A percentile compares a stretch with the other conserved stretches of the same genome.
These are phyloP conservation scores for Acanthosepion pharaonis DNA, from an alignment of 2,888 invertebrate genomes.

Conservation along the genomic window DNA sequence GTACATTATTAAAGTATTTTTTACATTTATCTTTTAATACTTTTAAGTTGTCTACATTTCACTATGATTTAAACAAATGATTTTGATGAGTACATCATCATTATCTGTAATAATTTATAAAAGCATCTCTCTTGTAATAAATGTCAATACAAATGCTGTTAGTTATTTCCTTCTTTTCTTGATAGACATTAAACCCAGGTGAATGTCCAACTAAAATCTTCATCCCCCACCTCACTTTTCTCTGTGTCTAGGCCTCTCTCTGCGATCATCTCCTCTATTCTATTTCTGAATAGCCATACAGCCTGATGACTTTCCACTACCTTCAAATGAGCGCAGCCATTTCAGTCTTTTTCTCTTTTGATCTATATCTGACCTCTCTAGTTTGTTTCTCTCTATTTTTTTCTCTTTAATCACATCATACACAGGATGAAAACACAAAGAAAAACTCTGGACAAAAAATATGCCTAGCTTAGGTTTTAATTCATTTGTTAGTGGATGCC, in stretches of 20 bases:
- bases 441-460: neutral
- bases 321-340: neutral
- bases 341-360: neutral
- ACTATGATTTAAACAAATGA: neutral
- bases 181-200: neutral
- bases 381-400: neutral
- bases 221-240: neutral
- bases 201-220: neutral
- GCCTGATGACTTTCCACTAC: neutral
- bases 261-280: neutral
- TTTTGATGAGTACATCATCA: neutral
- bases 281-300: slow-evolving; percentile 33
- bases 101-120: neutral
- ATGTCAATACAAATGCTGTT: neutral
- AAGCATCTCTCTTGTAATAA: neutral
- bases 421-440: neutral
- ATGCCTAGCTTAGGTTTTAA: slow-evolving; percentile 23
- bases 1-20: neutral
- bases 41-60: neutral
- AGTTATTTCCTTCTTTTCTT: neutral
- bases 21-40: slow-evolving; percentile 4
- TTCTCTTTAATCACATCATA: neutral
- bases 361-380: neutral
- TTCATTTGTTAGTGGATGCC: slow-evolving; percentile 24
- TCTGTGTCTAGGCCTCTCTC: neutral